Conservation (phyloP, 2,113 vertebrate genomes). For the Calypte anna region DNA sequence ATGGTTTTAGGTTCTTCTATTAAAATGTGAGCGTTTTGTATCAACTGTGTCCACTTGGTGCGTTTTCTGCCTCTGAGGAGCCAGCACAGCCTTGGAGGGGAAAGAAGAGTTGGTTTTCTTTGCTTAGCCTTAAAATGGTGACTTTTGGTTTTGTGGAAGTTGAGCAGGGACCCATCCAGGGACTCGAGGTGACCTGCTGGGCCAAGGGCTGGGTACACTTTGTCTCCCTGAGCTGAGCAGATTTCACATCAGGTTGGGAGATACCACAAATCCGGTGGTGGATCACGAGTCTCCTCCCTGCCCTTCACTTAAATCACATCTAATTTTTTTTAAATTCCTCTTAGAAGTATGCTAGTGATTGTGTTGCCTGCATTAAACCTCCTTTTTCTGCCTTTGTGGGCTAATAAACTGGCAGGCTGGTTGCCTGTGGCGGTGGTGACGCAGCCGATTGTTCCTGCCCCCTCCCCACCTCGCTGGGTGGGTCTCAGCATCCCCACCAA, state of each 20-base stretch:
- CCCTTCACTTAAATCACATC: background rate
- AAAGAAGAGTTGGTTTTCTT: background rate
- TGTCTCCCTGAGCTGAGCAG: background rate
- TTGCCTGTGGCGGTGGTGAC: background rate
- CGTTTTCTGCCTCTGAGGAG: background rate
- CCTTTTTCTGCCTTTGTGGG: background rate
- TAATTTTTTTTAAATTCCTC: background rate
- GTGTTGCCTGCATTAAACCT: background rate
- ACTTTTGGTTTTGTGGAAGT: accelerated
- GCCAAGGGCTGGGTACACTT: background rate
- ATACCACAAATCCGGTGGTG: background rate
- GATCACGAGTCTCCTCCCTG: background rate
- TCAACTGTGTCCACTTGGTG: accelerated
- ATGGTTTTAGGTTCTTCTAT: background rate
- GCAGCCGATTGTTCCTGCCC: background rate
- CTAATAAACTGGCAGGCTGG: background rate
- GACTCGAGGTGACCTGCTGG: background rate
- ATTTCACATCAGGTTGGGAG: background rate
- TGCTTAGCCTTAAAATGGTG: accelerated
- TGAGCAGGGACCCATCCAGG: background rate
- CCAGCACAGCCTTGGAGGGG: background rate
- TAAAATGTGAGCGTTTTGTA: accelerated
- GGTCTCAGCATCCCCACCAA: background rate
- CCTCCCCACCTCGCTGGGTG: background rate
- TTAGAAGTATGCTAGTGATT: background rate